Conservation (phyloP, 2,113 vertebrate species). For the Phoxinus phoxinus region DNA sequence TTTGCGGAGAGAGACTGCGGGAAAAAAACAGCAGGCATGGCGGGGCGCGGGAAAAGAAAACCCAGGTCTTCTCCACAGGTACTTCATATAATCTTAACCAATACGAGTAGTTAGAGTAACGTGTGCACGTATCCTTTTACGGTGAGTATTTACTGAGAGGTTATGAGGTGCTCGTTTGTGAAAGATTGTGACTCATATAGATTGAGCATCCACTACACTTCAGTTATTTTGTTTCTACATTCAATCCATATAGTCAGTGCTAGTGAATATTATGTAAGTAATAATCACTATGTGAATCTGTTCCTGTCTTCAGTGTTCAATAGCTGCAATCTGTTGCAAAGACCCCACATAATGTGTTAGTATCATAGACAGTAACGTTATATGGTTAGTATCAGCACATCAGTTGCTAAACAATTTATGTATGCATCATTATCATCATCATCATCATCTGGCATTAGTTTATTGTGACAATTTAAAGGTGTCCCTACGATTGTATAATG, state of each 20-base stretch:
- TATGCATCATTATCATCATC: background rate
- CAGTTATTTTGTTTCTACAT: background rate
- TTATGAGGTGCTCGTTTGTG: background rate
- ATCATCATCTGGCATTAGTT: background rate
- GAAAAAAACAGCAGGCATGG: conserved; percentile 33
- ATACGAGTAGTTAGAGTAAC: background rate
- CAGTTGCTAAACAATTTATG: background rate
- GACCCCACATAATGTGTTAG: background rate
- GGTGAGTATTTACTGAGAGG: background rate
- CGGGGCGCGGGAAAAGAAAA: conserved; percentile 62
- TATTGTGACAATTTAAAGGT: background rate
- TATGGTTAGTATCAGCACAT: background rate
- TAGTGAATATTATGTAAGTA: background rate
- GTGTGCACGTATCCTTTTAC: too few species aligned
- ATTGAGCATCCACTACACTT: background rate
- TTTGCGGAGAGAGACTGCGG: background rate
- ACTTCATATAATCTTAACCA: background rate
- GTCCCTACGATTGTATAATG: background rate
- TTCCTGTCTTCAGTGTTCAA: background rate
- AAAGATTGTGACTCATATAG: conserved; percentile 50
- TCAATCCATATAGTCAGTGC: background rate
- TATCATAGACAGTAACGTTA: too few species aligned
- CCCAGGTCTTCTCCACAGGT: conserved; percentile 44
- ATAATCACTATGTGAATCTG: background rate
- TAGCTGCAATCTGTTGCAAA: background rate